Conservation (phyloP, 2,888 invertebrate genomes). For the Chymomyza caudatula region DNA sequence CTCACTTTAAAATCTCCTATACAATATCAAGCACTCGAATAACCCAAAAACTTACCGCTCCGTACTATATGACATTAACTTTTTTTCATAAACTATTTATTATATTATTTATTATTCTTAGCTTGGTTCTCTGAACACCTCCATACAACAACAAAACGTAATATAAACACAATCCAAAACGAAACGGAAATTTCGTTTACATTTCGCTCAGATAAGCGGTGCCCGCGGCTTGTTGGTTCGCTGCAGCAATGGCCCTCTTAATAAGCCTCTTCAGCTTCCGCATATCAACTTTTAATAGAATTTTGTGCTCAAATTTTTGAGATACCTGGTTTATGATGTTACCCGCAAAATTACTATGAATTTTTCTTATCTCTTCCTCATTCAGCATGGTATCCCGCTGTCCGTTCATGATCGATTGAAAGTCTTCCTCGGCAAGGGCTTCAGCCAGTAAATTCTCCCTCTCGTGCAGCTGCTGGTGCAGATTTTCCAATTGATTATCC, state of each 20-base stretch:
- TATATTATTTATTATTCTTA: too few species aligned
- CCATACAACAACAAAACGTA: too few species aligned
- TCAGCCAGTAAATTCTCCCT: constrained; percentile 50
- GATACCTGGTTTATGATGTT: constrained; percentile 38
- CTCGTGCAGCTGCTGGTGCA: constrained; percentile 43
- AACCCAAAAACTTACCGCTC: too few species aligned
- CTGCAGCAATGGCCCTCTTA: constrained; percentile 43
- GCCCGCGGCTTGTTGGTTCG: constrained; percentile 36
- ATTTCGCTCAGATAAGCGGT: too few species aligned
- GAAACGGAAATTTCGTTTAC: too few species aligned
- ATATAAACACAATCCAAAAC: too few species aligned
- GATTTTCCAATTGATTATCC: constrained; percentile 28
- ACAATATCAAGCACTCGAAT: too few species aligned
- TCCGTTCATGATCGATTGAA: constrained; percentile 37
- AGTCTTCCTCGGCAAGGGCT: constrained; percentile 51
- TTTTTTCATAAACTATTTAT: too few species aligned
- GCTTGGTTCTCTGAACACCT: too few species aligned
- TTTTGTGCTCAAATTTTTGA: constrained; percentile 30
- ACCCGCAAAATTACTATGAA: constrained; percentile 36
- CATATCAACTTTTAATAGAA: constrained; percentile 44
- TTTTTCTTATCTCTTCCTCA: constrained; percentile 29
- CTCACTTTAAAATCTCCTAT: too few species aligned
- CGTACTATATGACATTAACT: too few species aligned
- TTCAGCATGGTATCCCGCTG: not conserved
- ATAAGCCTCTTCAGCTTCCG: constrained; percentile 42